Evolutionary conservation across 1,140 invertebrate genomes (phyloP), one percentile per base, ranked within the genome.

Genomic region (Arctopsyche grandis): DNA sequence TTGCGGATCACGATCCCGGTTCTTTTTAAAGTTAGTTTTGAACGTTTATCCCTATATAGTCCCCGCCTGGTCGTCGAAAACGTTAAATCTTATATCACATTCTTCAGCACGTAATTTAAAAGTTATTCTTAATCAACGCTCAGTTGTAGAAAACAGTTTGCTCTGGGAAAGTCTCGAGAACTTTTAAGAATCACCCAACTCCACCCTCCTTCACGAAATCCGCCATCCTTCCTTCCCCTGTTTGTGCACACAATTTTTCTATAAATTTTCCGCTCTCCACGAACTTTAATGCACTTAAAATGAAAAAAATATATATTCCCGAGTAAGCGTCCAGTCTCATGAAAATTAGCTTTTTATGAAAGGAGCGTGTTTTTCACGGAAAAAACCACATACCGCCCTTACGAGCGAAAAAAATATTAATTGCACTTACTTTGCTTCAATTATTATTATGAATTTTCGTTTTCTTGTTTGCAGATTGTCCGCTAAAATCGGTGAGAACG

Each of bases 91-190:
- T 22, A 24, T 44, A 43, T 63, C 74, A 60, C 19, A 76, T 76
- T 76, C 58, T 63, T 48, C 10, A 46, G 12, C 74, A 63, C 74
- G 74, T 76, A 76, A 60, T 76, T 76, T 76, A 24, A 76, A 76
- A 76, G 74, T 76, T 76, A 52, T 52, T n/a, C 74, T 76, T 76
- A 76, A 76, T 76, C 74, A 76, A 63, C 44, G 52, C 12, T 10
- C 74, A 76, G 52, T 76, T 63, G 74, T 58, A 63, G 74, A 56
- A 14, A 74, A 16, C 38, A 43, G 74, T 76, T 76, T 76, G 74
- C 74, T 21, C 56, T 24, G 70, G 1, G 38, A 52, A 63, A 63
- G n/a, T 60, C 58, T 48, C 38, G 52, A 21, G 73, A 76, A 76
- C 14, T 52, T 76, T 63, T 10, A 21, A 38, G 12, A 29, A 63